Base-by-base conservation (phyloP, 2,113 vertebrate genomes). In the Carollia perspicillata region DNA sequence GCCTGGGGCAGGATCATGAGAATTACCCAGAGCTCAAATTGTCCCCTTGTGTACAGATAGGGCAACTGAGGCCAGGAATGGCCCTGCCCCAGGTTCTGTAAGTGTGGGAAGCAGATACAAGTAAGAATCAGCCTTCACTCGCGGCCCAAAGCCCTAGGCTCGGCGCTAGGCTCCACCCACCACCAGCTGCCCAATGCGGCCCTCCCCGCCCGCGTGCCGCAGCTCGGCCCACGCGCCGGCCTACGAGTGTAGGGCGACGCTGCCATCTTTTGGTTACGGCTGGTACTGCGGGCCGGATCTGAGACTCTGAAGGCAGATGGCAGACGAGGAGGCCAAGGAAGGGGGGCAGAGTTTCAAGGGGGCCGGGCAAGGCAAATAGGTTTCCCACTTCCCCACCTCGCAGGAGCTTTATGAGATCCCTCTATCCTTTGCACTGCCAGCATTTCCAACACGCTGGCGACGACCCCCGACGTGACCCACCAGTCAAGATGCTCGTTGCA, bases 231-330 rank as follows among this genome's bases (percentile, higher is more conserved):
- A 28, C 65, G 60, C 35, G 20, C 55, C 17, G 7, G 28, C n/a
- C 78, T 2, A 1, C 33, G 9, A 63, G 35, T 71, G 37, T 97
- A 94, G 97, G 96, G 95, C 96, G 80, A 96, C 93, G 92, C 22
- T 90, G 92, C 97, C 98, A 97, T 96, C 98, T 97, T 33, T 95
- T 51, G 98, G 84, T 87, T 5, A 0, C 0, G 0, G 0, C 4
- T 13, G 86, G 81, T 20, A 95, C 79, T 96, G 91, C 95, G 17
- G 17, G 35, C 4, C 60, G 0, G 20, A 44, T 72, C 47, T 8
- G 17, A 5, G 66, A 37, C 0, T n/a, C 42, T 0, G 35, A 4
- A 5, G 28, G 86, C n/a, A n/a, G 49, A 17, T 35, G 0, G 8
- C 0, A 8, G 49, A 12, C 28, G 47, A n/a, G n/a, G n/a, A n/a